Evolutionary conservation across 2,888 invertebrate genomes (phyloP), one percentile per base, ranked within the genome.

Genomic region (Apotomis capreana): DNA sequence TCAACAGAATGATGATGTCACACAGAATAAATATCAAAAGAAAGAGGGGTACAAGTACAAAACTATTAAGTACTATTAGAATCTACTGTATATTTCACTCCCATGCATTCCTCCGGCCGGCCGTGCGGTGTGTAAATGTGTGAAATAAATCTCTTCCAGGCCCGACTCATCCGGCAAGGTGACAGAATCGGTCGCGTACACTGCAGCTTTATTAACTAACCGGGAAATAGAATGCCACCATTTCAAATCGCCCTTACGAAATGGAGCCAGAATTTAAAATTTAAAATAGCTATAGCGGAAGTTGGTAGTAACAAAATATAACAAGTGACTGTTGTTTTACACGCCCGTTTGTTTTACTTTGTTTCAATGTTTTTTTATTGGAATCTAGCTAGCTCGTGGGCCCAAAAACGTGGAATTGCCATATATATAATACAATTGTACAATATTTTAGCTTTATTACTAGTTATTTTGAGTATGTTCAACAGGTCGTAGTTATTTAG

Each of bases 161-260:
- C 67, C 69, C 63, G 69, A 74, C 74, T 74, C 74, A 74, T 72
- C 74, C 74, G 69, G 52, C 58, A 67, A 74, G 74, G 74, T 74
- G 74, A 74, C 74, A 74, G 74, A 74, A 74, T 74, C 74, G 74
- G 67, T 40, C 62, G 74, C 65, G 69, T 63, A n/a, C 74, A 74
- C 72, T 72, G 72, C 67, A 36, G 59, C 65, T 68, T 72, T 72
- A 72, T 72, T 74, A 69, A 44, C 51, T 71, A 36, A 49, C 46
- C 8, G 5, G 71, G 59, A 67, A 74, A 69, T 74, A 60, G 72
- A 68, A 72, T 59, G 68, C 13, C 63, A 68, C 67, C 46, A 64
- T 74, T 65, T 65, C 57, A 69, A 68, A 65, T 59, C 37, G 51
- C n/a, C 40, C 9, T 36, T 55, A 12, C 55, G 15, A 63, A 63